Evolutionary conservation across 2,888 invertebrate genomes (phyloP), one percentile per base, ranked within the genome.

Genomic region (Drosophila phalerata): DNA sequence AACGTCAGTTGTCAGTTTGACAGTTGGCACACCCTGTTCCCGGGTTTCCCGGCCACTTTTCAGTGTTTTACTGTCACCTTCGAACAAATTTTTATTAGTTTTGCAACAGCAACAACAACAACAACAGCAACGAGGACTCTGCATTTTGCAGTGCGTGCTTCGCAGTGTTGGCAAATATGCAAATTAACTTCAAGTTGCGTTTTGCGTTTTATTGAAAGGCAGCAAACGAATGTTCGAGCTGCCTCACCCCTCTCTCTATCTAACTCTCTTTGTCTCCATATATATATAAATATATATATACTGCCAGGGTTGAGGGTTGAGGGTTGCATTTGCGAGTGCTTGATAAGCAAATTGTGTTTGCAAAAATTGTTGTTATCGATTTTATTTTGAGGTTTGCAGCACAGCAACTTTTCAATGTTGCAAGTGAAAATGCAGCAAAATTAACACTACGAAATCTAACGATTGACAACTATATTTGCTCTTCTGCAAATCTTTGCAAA

Each of bases 121-220:
- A 22, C 22, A 22, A 22, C 22, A 22, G 4, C 38, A 48, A 42
- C 58, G 76, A 77, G 78, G 76, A 76, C 77, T 79, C 77, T 73
- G 45, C 72, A 66, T 63, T 73, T 48, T 53, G 68, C 61, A 73
- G 65, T 76, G 70, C 77, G 71, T 62, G 70, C n/a, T 57, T 63
- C 67, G 32, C 25, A 55, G 60, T 68, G 66, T 67, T 79, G 66
- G 75, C 73, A 80, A 84, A 87, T 81, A 85, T 85, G 85, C 85
- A 85, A 85, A 85, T 85, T 78, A 85, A 83, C 81, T 83, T 85
- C 74, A 82, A 85, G 85, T 81, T 83, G 69, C 69, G 73, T 80
- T 82, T 79, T 73, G 75, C 74, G 75, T 68, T 77, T 76, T 78
- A 79, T 79, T 79, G 79, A 79, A 79, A 79, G 63, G 48, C 76